These are phyloP conservation scores for Aphaenogaster rudis DNA, from an alignment of 1,140 invertebrate species.

Conservation along the genomic window DNA sequence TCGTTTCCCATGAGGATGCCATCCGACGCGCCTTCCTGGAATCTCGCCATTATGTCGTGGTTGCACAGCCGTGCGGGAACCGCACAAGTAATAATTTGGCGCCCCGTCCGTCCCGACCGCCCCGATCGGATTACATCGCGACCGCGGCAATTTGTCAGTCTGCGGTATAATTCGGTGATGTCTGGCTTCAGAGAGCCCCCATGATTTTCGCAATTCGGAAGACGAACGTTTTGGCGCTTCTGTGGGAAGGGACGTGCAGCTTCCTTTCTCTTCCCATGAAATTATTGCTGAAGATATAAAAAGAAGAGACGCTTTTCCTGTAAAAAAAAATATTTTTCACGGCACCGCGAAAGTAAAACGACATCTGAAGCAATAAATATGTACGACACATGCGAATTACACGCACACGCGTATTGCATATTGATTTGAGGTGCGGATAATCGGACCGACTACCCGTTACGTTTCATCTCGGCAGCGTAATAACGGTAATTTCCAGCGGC, in stretches of 20 bases:
- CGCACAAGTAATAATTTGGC: slow-evolving; percentile 64
- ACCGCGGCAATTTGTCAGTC: slow-evolving; percentile 49
- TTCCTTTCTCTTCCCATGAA: not conserved
- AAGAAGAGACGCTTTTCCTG: not conserved
- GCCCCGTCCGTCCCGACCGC: not conserved
- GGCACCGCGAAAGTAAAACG: not conserved
- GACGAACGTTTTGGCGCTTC: not conserved
- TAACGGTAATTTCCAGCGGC: slow-evolving; percentile 10
- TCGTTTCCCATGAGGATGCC: slow-evolving; percentile 39
- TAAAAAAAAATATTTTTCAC: not conserved
- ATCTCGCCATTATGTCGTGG: slow-evolving; percentile 59
- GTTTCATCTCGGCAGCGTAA: not conserved
- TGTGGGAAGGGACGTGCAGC: not conserved
- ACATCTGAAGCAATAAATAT: not conserved
- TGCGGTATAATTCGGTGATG: slow-evolving; percentile 53
- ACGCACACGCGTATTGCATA: not conserved
- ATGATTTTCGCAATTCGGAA: not conserved
- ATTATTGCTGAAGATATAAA: not conserved
- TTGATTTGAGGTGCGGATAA: not conserved
- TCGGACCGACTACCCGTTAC: not conserved
- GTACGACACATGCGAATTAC: not conserved
- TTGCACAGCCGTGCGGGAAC: slow-evolving; percentile 21
- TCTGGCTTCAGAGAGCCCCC: not conserved
- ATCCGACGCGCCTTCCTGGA: slow-evolving; percentile 59
- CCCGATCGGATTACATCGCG: slow-evolving; percentile 61